Base-by-base conservation (phyloP, 2,888 invertebrate species). In the Plagiodera versicolora region DNA sequence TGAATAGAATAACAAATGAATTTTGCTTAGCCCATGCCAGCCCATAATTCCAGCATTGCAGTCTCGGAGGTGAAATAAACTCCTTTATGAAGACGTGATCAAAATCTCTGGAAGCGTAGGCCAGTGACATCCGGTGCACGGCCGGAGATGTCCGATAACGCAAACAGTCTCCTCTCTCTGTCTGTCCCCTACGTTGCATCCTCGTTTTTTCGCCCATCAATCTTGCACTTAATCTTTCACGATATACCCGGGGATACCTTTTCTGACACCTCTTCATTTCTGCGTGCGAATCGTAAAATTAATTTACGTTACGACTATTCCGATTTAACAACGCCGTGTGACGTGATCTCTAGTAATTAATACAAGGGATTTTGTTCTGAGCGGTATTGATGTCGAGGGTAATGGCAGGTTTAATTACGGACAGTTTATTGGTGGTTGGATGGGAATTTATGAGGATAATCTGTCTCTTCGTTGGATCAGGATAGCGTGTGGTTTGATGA, bases 251-350 rank as follows among this genome's bases (percentile, higher is more conserved):
- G 44, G 44, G 58, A 53, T 59, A 59, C 49, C 44, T 59, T 49
- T 54, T 49, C 59, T 54, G 59, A 54, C 59, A 59, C 59, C 59
- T 59, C 54, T 59, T 59, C 59, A 59, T 59, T 54, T 54, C 59
- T 59, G 14, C 39, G 44, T 14, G 48, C 54, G 32, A 44, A 45
- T 59, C 59, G 59, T 59, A 59, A 59, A 59, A 54, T 59, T 54
- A 55, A 59, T 54, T 59, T 59, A 59, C 54, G 56, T 48, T 56
- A 50, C 56, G 56, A 56, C 44, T 28, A 48, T 44, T 49, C 49
- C 49, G 49, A 56, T 50, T 56, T 59, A 59, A 59, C 59, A 59
- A 59, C 59, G 49, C 39, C 49, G 56, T 39, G 53, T 53, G 53
- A 59, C 59, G 59, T 54, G 59, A 54, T 54, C 59, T 44, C 30